Evolutionary conservation across 2,888 invertebrate genomes (phyloP).

Genomic region (Gisinianus flammeolus): DNA sequence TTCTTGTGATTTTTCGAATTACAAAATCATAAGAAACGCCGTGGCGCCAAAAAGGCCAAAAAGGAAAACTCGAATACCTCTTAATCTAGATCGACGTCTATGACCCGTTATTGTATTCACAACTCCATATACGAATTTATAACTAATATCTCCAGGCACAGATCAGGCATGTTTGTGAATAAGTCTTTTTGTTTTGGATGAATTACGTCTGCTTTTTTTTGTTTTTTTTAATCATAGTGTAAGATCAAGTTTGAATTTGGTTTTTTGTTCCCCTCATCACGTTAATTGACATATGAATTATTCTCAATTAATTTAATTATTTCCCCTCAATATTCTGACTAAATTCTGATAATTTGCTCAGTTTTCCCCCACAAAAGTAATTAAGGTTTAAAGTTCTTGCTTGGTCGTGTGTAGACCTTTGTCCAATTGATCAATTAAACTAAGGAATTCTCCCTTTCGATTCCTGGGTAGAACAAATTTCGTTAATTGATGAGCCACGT

Average conservation of each 20-base stretch:
- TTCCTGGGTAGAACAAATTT: slow-evolving; percentile 49
- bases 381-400: slow-evolving; percentile 19
- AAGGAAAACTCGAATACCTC: too few relatives aligned
- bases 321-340: background rate
- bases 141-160: too few relatives aligned
- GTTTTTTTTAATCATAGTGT: background rate
- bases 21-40: too few relatives aligned
- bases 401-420: slow-evolving; percentile 14
- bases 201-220: too few relatives aligned
- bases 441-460: slow-evolving; percentile 53
- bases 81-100: too few relatives aligned
- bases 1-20: too few relatives aligned
- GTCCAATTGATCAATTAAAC: slow-evolving; percentile 48
- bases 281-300: background rate
- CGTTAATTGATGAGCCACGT: slow-evolving; percentile 55
- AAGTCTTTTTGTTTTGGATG: background rate
- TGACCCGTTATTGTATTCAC: too few relatives aligned
- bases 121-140: too few relatives aligned
- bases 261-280: too few relatives aligned
- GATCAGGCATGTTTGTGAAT: too few relatives aligned
- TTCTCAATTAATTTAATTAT: background rate
- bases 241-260: too few relatives aligned
- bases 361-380: background rate
- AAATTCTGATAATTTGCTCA: background rate
- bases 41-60: too few relatives aligned